Evolutionary conservation across 2,888 invertebrate species (phyloP).

Genomic region (Melinaea marsaeus): DNA sequence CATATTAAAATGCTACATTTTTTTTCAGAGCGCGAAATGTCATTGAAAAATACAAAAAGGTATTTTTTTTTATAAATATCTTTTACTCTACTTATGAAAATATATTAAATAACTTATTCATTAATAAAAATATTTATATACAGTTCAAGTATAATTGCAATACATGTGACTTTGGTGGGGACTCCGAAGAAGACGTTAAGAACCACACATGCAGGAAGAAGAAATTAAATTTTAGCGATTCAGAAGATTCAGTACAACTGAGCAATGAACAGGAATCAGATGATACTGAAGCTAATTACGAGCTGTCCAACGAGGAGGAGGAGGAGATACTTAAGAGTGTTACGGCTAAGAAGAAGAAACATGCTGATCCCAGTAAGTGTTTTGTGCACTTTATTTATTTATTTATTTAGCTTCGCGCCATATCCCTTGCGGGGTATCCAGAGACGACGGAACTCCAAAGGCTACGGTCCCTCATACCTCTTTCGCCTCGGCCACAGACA

Average conservation of each 20-base stretch:
- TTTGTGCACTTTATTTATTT: too few species aligned
- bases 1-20: conserved; percentile 7
- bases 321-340: conserved; percentile 5
- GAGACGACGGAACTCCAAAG: too few species aligned
- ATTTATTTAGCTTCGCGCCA: too few species aligned
- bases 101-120: too few species aligned
- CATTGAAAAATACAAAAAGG: conserved; percentile 47
- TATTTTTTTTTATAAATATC: conserved; percentile 13
- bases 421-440: too few species aligned
- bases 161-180: conserved; percentile 39
- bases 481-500: too few species aligned
- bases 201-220: conserved; percentile 32
- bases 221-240: conserved; percentile 37
- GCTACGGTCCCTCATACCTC: too few species aligned
- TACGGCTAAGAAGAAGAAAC: conserved; percentile 26
- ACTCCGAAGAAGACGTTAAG: conserved; percentile 32
- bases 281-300: conserved; percentile 42
- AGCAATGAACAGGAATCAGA: conserved; percentile 37
- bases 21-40: conserved; percentile 59
- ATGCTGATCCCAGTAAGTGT: conserved; percentile 33
- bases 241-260: conserved; percentile 44
- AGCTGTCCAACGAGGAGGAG: conserved; percentile 45
- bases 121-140: neutral
- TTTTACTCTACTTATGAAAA: neutral
- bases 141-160: conserved; percentile 35